These are phyloP conservation scores for Athene cunicularia DNA, from an alignment of 2,113 vertebrate species.

Conservation along the genomic window DNA sequence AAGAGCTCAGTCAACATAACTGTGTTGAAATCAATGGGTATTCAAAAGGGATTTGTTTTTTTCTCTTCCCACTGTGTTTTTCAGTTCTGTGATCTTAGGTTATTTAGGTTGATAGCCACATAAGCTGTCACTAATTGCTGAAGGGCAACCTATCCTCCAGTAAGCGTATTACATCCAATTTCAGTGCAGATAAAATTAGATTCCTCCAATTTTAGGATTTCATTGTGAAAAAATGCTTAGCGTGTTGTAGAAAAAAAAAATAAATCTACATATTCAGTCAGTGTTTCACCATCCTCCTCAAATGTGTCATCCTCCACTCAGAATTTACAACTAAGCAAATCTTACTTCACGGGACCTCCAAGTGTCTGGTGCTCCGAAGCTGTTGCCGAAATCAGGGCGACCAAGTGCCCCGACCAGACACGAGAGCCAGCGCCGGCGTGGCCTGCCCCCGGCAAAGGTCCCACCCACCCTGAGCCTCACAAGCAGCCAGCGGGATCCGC, in stretches of 20 bases:
- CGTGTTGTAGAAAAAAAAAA: fast-evolving
- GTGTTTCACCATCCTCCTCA: background rate
- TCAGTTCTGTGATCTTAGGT: background rate
- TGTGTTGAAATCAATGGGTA: background rate
- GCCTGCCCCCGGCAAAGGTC: background rate
- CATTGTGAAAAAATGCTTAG: fast-evolving
- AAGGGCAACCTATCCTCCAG: background rate
- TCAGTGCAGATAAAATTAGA: background rate
- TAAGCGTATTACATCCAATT: no score
- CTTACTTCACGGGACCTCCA: no score
- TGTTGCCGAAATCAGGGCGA: background rate
- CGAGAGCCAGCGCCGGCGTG: no score
- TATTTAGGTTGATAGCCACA: background rate
- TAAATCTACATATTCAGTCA: background rate
- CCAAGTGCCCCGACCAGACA: background rate
- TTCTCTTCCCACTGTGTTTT: background rate
- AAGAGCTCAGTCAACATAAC: background rate
- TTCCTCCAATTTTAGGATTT: fast-evolving
- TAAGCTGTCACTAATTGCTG: background rate
- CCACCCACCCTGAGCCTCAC: no score
- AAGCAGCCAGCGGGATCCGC: background rate
- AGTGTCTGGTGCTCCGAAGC: no score
- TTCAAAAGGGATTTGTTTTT: background rate
- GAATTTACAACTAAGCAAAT: background rate
- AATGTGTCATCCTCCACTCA: background rate